Evolutionary conservation across 2,888 invertebrate species (phyloP).

Genomic region (Caenorhabditis sp.): DNA sequence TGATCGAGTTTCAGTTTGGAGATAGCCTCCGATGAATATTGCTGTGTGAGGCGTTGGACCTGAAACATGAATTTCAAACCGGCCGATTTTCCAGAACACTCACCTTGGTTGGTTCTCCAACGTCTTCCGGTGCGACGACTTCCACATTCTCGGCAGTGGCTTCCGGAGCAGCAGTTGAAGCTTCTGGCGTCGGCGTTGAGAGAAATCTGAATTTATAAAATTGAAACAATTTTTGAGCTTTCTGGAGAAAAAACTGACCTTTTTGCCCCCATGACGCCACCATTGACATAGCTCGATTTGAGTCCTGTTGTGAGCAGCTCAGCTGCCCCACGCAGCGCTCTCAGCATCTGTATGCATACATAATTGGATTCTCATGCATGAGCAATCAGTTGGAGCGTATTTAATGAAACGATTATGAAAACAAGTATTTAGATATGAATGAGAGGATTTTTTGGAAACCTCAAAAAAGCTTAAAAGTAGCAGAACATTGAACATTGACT

Average conservation of each 20-base stretch:
- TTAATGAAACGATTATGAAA: no score
- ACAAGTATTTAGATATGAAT: no score
- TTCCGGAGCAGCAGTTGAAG: not conserved
- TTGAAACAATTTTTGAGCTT: not conserved
- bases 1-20: slow-evolving; percentile 66
- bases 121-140: slow-evolving; percentile 20
- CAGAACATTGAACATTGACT: not conserved
- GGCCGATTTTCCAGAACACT: not conserved
- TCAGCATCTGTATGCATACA: slow-evolving; percentile 48
- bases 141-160: not conserved
- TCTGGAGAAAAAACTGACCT: slow-evolving; percentile 13
- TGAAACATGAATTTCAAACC: not conserved
- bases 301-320: slow-evolving; percentile 37
- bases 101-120: slow-evolving; percentile 39
- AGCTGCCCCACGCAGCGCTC: slow-evolving; percentile 61
- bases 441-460: not conserved
- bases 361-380: slow-evolving; percentile 44
- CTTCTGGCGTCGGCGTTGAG: slow-evolving; percentile 49
- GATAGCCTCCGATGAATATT: slow-evolving; percentile 47
- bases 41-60: slow-evolving; percentile 42
- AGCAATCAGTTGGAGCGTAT: no score
- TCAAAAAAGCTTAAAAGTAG: not conserved
- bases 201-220: slow-evolving; percentile 32
- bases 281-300: slow-evolving; percentile 11
- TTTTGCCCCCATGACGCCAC: slow-evolving; percentile 24